These are phyloP conservation scores for Dinocampus coccinellae DNA, from an alignment of 2,888 invertebrate species.

Conservation along the genomic window DNA sequence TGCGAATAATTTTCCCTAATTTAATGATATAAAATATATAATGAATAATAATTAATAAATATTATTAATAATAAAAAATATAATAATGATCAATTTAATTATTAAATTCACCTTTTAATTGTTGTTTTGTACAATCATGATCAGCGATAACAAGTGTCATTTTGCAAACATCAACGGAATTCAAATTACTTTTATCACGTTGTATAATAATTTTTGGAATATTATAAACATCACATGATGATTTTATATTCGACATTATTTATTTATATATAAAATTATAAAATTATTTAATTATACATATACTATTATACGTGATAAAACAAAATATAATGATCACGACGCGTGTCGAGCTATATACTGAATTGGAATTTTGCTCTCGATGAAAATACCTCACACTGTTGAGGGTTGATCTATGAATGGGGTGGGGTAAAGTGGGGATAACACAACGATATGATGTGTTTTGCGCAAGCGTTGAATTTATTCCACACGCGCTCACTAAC, in stretches of 20 bases:
- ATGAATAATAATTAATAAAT: too few relatives aligned
- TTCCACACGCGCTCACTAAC: conserved; percentile 51
- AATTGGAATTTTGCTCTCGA: conserved; percentile 7
- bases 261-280: conserved; percentile 16
- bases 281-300: conserved; percentile 3
- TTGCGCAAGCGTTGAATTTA: conserved; percentile 52
- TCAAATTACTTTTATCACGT: conserved; percentile 34
- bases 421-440: conserved; percentile 49
- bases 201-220: conserved; percentile 32
- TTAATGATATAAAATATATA: background rate
- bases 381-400: conserved; percentile 47
- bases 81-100: too few relatives aligned
- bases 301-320: conserved; percentile 34
- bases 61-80: too few relatives aligned
- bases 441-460: conserved; percentile 22
- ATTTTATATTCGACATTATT: conserved; percentile 35
- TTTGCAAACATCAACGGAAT: conserved; percentile 54
- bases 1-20: too few relatives aligned
- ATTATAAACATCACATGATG: background rate
- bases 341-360: conserved; percentile 46
- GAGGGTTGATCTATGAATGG: conserved; percentile 59
- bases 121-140: conserved; percentile 42
- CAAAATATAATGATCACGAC: conserved; percentile 54
- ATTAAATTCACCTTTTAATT: conserved; percentile 55
- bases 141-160: conserved; percentile 53